phyloP scores from a whole-genome alignment of 30 jellyfish, hydroid and myxozoan genomes.

The Turritopsis dohrnii region DNA sequence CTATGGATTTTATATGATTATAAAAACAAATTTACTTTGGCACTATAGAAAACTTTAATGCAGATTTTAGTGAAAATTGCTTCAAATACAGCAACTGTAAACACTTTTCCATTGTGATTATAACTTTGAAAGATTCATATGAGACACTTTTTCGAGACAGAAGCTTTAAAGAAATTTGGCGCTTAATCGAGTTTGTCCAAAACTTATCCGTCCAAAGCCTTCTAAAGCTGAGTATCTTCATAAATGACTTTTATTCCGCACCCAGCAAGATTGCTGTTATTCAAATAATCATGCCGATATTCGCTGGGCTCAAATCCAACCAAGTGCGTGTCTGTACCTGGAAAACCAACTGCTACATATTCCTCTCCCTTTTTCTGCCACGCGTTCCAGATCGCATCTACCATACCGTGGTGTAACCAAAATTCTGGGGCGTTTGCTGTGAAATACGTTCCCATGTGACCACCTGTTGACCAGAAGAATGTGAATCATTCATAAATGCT shows the following conservation, averaged over 20 bases:
- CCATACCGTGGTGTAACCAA: constrained; percentile 30
- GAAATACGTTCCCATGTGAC: constrained; percentile 24
- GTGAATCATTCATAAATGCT: not conserved
- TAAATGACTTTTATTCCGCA: constrained; percentile 25
- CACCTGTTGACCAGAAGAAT: constrained; percentile 10
- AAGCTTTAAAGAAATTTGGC: no score
- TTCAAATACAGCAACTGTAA: no score
- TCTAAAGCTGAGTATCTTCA: not conserved
- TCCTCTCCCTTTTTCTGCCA: constrained; percentile 24
- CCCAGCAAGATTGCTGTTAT: constrained; percentile 8
- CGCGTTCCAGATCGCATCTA: constrained; percentile 20
- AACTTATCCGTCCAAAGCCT: not conserved
- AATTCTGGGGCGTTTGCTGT: constrained; percentile 28
- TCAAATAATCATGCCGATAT: constrained; percentile 12
- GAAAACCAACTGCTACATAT: not conserved
- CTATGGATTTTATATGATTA: no score
- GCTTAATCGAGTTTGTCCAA: no score
- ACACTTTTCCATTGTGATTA: no score
- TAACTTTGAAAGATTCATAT: no score
- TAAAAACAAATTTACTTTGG: no score
- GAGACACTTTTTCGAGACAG: no score
- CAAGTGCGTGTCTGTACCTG: constrained; percentile 3
- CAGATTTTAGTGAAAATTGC: no score
- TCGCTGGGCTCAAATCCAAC: constrained; percentile 6
- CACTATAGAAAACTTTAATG: no score